Base-by-base conservation (phyloP, 2,888 invertebrate genomes). In the Brachylomia viminalis region DNA sequence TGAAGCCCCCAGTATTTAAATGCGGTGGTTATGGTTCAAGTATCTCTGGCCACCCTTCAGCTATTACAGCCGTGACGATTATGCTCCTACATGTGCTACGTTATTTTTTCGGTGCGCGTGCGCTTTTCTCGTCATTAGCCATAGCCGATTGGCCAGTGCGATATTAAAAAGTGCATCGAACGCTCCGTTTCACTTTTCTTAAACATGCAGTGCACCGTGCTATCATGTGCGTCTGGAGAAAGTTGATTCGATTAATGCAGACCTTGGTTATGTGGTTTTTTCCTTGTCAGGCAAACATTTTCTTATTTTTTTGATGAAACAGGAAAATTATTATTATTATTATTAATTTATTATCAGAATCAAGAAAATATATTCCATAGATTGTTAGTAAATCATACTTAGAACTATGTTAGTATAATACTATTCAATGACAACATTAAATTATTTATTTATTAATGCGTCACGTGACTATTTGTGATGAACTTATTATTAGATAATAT, bases 171-270 rank as follows among this genome's bases (percentile, higher is more conserved):
- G 87, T 82, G 87, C 88, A 85, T 86, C 76, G 78, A 76, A 88
- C 81, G 87, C 69, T 80, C 52, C 84, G 87, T 89, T 89, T 89
- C 90, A 89, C 88, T 89, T 89, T 86, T 80, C 80, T 80, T 77
- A 79, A 87, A 88, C 86, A 86, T 77, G 86, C 84, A 80, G 72
- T 73, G 75, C 82, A 75, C 71, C 52, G 68, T 72, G 66, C 45
- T 72, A 64, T 76, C 65, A 79, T 82, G 59, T 78, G 70, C 45
- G 74, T 70, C 73, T 59, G 66, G 72, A 82, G 77, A 85, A 80
- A 82, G 70, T 73, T 62, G 23, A 71, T 80, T 74, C 20, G 30
- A 61, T 84, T 80, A 61, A 59, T 68, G 30, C 33, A 58, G 64
- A 64, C 30, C 61, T 85, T 76, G 69, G 70, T 52, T 68, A 66